Conservation (phyloP, 1,140 invertebrate species). For the Magallana angulata region DNA sequence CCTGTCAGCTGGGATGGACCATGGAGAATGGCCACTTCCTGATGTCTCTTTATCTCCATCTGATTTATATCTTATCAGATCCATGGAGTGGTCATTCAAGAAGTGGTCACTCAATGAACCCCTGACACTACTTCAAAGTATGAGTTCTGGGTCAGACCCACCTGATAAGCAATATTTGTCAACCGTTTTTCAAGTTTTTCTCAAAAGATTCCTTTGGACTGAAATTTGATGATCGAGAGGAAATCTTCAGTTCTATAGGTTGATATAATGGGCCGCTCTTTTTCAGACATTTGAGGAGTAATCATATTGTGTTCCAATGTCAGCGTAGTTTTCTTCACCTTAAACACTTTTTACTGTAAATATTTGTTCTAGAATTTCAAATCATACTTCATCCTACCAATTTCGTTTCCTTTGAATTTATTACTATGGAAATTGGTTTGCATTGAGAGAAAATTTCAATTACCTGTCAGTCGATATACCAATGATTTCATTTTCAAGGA, state of each 20-base stretch:
- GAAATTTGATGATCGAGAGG: not conserved
- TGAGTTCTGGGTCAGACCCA: not conserved
- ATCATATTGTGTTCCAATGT: constrained; percentile 12
- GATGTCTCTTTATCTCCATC: not conserved
- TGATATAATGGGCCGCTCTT: not conserved
- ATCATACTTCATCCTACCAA: not conserved
- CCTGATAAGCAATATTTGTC: constrained; percentile 16
- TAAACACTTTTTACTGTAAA: not conserved
- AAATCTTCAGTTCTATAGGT: not conserved
- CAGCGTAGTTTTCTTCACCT: not conserved
- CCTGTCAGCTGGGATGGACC: constrained; percentile 14
- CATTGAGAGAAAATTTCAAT: constrained; percentile 8
- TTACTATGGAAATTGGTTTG: constrained; percentile 14
- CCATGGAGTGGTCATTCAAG: not conserved
- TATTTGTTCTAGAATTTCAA: constrained; percentile 27
- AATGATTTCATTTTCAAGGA: not conserved
- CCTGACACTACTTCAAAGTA: not conserved
- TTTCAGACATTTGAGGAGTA: not conserved
- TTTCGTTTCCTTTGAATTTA: constrained; percentile 26
- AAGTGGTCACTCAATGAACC: not conserved
- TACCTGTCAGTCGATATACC: not conserved
- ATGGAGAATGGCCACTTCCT: constrained; percentile 26
- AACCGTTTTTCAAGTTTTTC: not conserved
- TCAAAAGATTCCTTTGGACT: not conserved
- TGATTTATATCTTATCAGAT: not conserved